Percentiles rank a stretch among this genome's conserved stretches.
phyloP scores from a whole-genome alignment of 1,140 invertebrate species.

The Melitaea cinxia region DNA sequence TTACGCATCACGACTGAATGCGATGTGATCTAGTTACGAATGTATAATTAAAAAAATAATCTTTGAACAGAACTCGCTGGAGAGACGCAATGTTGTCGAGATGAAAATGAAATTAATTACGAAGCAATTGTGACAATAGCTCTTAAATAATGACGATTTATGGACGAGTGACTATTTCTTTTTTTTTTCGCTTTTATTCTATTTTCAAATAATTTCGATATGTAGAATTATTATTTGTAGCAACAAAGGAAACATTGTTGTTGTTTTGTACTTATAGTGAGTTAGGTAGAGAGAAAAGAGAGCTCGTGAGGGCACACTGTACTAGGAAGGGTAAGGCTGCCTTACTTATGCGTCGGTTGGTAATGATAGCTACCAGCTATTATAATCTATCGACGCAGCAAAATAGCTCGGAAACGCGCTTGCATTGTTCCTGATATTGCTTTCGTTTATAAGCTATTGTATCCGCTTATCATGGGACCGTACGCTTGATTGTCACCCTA shows the following conservation, averaged over 20 bases:
- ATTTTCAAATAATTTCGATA: background rate
- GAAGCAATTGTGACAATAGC: constrained; percentile 7
- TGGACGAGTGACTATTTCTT: constrained; percentile 8
- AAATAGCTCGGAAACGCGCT: too few species aligned
- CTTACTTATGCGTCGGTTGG: too few species aligned
- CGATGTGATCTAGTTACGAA: constrained; percentile 5
- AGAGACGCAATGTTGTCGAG: constrained; percentile 8
- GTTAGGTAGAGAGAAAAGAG: too few species aligned
- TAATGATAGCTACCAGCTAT: too few species aligned
- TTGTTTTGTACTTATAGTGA: too few species aligned
- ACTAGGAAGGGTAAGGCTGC: too few species aligned
- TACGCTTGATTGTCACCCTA: too few species aligned
- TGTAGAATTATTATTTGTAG: background rate
- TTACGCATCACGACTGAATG: constrained; percentile 9
- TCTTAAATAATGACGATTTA: constrained; percentile 14
- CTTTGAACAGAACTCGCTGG: background rate
- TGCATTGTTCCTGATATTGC: too few species aligned
- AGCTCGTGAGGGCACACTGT: too few species aligned
- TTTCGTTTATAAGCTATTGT: too few species aligned
- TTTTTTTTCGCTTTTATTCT: background rate
- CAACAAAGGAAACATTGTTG: background rate
- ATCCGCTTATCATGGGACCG: too few species aligned
- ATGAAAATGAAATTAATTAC: constrained; percentile 16
- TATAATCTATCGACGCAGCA: too few species aligned
- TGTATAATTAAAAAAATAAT: constrained; percentile 13